Evolutionary conservation across 2,113 vertebrate species (phyloP), one percentile per base, ranked within the genome.

Genomic region (Chunga burmeisteri): DNA sequence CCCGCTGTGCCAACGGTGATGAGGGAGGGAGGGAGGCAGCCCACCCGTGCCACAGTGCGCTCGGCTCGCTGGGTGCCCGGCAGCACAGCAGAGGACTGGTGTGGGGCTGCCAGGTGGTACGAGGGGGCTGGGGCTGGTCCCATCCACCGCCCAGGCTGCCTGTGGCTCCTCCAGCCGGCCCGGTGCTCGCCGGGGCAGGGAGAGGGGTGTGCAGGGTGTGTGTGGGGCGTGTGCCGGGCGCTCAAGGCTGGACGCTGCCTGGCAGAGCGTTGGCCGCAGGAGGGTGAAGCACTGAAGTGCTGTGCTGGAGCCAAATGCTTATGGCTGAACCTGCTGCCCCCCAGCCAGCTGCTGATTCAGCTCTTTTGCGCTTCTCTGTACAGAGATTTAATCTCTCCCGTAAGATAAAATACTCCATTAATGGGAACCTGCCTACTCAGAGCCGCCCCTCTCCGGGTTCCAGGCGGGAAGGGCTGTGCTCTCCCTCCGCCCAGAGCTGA

Each of bases 291-390:
- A 1, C 53, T 62, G 49, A 91, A 42, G 4, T 47, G 72, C 50
- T 63, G 67, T 47, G 32, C 77, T 25, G 71, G 32, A 68, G 73
- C 77, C 88, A 67, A 95, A 26, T 6, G 50, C 73, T 83, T 49
- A 9, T 34, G 50, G 50, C 93, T 56, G 93, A 72, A 34, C 72
- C 27, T 65, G 81, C 94, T 7, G 2, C 75, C 55, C 16, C 22
- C 16, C 40, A 3, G 67, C 94, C 62, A 38, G 74, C 49, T 91
- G 96, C 97, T 96, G 96, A 97, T 46, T 95, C 95, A 62, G 96
- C 77, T 2, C 73, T 81, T 97, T 13, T 29, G 53, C 0, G 1
- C 53, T 3, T 19, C 88, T 40, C 74, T 61, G 72, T 52, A 4
- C 52, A 50, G 93, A 95, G 94, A 65, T 50, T 89, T 58, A 38